Conservation (phyloP, 1,140 invertebrate genomes). For the Scylla paramamosain region DNA sequence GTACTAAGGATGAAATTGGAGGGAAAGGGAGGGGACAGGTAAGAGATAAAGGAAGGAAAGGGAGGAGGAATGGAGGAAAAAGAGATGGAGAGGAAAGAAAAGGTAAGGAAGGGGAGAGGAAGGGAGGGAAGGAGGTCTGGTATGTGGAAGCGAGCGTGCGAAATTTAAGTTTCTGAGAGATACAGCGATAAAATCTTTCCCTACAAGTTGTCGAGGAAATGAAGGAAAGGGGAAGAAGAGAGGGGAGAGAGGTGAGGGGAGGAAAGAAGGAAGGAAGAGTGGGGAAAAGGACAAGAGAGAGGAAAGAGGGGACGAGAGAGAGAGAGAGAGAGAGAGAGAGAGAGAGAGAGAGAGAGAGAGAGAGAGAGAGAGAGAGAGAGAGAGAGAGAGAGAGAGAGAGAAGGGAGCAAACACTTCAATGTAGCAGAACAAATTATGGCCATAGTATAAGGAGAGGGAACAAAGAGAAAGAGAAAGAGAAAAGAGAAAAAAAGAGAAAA, state of each 20-base stretch:
- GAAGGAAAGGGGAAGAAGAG: not conserved
- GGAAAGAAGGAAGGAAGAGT: no score
- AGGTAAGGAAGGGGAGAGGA: not conserved
- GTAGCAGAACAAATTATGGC: not conserved
- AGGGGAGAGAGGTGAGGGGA: not conserved
- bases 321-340: no score
- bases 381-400: no score
- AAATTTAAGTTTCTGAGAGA: not conserved
- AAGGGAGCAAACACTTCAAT: not conserved
- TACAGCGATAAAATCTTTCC: not conserved
- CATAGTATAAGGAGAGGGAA: no score
- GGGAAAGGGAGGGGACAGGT: not conserved
- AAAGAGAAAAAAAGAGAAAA: not conserved
- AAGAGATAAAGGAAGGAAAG: not conserved
- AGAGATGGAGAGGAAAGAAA: not conserved
- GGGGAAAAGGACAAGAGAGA: no score
- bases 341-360: no score
- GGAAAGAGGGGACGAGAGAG: no score
- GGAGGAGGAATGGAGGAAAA: not conserved
- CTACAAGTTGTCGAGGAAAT: not conserved
- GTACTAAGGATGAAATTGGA: not conserved
- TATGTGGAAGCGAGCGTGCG: not conserved
- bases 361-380: not conserved
- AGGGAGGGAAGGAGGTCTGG: no score
- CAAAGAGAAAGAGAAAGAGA: not conserved